Base-by-base conservation (phyloP, 2,888 invertebrate species). In the Hydraecia micacea region DNA sequence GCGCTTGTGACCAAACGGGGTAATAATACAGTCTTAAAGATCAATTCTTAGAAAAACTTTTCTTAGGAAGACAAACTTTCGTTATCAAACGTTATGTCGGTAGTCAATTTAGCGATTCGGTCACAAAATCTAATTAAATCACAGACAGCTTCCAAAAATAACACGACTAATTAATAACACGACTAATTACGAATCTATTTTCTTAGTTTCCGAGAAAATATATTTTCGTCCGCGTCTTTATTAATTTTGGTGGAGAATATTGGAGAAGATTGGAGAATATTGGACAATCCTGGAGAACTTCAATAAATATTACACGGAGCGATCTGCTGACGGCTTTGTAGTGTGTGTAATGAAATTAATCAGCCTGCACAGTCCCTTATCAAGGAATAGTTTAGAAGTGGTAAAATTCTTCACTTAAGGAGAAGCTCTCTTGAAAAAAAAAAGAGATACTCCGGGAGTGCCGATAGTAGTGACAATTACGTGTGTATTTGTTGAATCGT, bases 321-420 rank as follows among this genome's bases (percentile, higher is more conserved):
- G 67, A 82, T 79, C 82, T 77, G 76, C 73, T 76, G 79, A 75
- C 87, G 39, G 80, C 18, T 76, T 68, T 36, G 39, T 67, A 60
- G 80, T 71, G 75, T 81, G 77, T 82, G 76, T 79, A 77, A 76
- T 66, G 70, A 87, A 88, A 87, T 88, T 86, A 88, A 87, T 87
- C 79, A 86, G 65, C 49, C 73, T 60, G 70, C 68, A 76, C 52
- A 63, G 70, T 77, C 80, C 89, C 86, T 86, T 80, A 81, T 82
- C 86, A 84, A 77, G 79, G 70, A 80, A 87, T 89, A 88, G 84
- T 87, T 87, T 87, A 80, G 73, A 78, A 79, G 78, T 62, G 73
- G 63, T 79, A 42, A 79, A 79, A 86, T 87, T 80, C 84, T 88
- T 84, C 52, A 42, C 49, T 88, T 87, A 85, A 86, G 77, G 85